Conservation (phyloP, 2,113 vertebrate genomes). For the Corythornis madagascariensis region DNA sequence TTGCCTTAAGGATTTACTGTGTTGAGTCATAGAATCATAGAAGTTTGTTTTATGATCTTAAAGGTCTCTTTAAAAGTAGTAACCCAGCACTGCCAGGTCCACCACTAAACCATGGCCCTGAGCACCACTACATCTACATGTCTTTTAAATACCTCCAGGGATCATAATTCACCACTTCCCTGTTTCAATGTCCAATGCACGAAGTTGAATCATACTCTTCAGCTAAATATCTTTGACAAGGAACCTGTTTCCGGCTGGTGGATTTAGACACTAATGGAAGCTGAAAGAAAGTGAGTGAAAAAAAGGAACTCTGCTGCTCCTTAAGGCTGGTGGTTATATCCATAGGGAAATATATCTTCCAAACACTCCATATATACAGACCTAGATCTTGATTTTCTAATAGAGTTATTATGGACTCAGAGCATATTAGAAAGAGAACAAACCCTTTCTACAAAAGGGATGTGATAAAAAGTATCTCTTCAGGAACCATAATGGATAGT, state of each 20-base stretch:
- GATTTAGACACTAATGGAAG: conserved; percentile 20
- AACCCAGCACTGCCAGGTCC: no score
- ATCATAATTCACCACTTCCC: no score
- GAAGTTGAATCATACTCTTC: neutral
- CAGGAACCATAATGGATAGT: neutral
- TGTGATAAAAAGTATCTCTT: neutral
- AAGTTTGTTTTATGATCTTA: no score
- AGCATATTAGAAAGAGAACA: neutral
- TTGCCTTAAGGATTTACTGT: neutral
- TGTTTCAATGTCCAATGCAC: neutral
- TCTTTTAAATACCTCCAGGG: no score
- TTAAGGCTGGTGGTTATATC: neutral
- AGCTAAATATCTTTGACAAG: neutral
- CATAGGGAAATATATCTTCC: neutral
- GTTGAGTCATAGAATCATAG: neutral
- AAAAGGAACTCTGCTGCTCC: neutral
- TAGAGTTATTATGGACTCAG: neutral
- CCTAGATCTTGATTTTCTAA: neutral
- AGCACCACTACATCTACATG: no score
- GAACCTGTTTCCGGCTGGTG: neutral
- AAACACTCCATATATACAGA: neutral
- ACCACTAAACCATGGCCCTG: no score
- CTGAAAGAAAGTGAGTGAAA: neutral
- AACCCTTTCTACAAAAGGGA: neutral
- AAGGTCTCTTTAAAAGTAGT: no score